These are phyloP conservation scores for Agrochola litura DNA, from an alignment of 2,888 invertebrate species.

Conservation along the genomic window DNA sequence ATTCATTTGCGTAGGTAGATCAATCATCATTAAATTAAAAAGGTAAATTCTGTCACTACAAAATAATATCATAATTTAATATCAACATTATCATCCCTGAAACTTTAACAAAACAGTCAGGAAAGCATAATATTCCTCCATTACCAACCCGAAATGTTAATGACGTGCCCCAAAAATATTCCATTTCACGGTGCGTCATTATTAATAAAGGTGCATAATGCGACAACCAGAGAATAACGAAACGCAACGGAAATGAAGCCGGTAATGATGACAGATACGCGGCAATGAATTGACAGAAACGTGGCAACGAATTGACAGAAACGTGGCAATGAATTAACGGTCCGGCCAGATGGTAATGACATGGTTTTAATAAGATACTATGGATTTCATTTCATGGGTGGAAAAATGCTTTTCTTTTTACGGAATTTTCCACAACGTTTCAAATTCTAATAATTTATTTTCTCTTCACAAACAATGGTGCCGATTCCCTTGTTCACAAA, in stretches of 20 bases:
- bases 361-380: slow-evolving; percentile 31
- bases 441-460: no score
- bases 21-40: not conserved
- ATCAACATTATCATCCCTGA: slow-evolving; percentile 15
- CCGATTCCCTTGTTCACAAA: no score
- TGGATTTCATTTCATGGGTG: slow-evolving; percentile 9
- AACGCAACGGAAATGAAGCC: slow-evolving; percentile 56
- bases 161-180: slow-evolving; percentile 60
- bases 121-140: slow-evolving; percentile 42
- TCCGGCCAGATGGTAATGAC: slow-evolving; percentile 51
- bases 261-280: slow-evolving; percentile 66
- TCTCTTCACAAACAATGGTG: no score
- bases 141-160: slow-evolving; percentile 45
- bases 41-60: not conserved
- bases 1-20: no score
- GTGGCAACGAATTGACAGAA: slow-evolving; percentile 48
- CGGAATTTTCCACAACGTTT: not conserved
- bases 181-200: slow-evolving; percentile 59
- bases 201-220: slow-evolving; percentile 63
- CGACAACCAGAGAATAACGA: slow-evolving; percentile 55
- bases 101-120: slow-evolving; percentile 29
- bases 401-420: not conserved
- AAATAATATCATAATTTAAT: slow-evolving; percentile 6
- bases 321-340: slow-evolving; percentile 45
- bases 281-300: slow-evolving; percentile 64